Percentiles rank a stretch among this genome's conserved stretches.
Conservation (phyloP, 2,888 invertebrate genomes). For the Folsomia candida region DNA sequence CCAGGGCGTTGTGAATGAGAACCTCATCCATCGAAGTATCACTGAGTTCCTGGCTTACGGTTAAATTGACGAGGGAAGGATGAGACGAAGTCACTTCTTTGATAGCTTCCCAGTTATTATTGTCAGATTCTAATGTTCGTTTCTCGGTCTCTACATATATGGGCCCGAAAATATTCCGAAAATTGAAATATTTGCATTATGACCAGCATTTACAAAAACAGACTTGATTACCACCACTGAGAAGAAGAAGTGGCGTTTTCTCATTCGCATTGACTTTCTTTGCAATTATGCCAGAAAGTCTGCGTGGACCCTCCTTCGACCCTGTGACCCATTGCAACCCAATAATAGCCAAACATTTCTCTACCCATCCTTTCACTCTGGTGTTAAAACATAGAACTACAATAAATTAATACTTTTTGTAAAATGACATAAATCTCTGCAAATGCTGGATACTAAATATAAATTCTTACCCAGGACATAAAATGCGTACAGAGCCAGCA, state of each 20-base stretch:
- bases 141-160: conserved; percentile 21
- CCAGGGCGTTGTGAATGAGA: conserved; percentile 30
- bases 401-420: no score
- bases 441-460: not conserved
- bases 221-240: not conserved
- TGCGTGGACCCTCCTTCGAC: no score
- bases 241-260: not conserved
- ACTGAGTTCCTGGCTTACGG: no score
- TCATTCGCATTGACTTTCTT: not conserved
- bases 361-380: not conserved
- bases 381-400: conserved; percentile 9
- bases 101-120: no score
- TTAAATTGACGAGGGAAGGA: no score
- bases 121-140: no score
- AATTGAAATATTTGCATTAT: conserved; percentile 28
- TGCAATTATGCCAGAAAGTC: not conserved
- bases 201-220: no score
- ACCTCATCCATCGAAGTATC: conserved; percentile 25
- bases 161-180: no score
- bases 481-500: conserved; percentile 69
- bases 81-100: no score
- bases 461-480: conserved; percentile 58
- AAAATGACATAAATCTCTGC: no score
- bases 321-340: no score
- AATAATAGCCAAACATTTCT: no score